Evolutionary conservation across 30 jellyfish, hydroid and myxozoan genomes (phyloP).

Genomic region (Hydractinia echinata): DNA sequence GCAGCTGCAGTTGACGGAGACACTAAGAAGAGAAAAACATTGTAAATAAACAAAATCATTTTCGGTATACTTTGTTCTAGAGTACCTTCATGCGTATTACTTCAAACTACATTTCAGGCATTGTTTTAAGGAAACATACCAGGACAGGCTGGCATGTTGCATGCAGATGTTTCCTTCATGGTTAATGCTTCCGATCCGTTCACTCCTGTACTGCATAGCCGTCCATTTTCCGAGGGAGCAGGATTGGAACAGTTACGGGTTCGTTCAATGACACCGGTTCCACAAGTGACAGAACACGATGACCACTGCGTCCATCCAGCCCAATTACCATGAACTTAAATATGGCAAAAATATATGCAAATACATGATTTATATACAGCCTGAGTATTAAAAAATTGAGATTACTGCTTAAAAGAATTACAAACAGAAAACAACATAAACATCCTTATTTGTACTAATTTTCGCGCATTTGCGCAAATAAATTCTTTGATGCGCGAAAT

Average conservation of each 20-base stretch:
- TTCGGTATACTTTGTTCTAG: background rate
- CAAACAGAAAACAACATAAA: too few relatives aligned
- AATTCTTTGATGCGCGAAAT: too few relatives aligned
- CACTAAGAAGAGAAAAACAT: too few relatives aligned
- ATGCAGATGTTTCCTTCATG: slow-evolving; percentile 12
- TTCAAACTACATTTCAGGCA: background rate
- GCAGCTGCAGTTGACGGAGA: too few relatives aligned
- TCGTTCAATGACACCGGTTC: slow-evolving; percentile 79
- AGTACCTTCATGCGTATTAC: background rate
- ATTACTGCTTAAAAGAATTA: too few relatives aligned
- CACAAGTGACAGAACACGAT: slow-evolving; percentile 87
- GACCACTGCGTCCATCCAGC: slow-evolving; percentile 94
- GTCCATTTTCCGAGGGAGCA: slow-evolving; percentile 3
- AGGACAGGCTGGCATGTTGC: slow-evolving; percentile 15
- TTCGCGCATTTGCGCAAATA: too few relatives aligned
- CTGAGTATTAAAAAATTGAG: too few relatives aligned
- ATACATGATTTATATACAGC: too few relatives aligned
- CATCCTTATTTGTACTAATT: too few relatives aligned
- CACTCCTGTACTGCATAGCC: slow-evolving; percentile 20
- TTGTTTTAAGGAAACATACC: background rate
- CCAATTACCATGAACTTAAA: slow-evolving; percentile 24
- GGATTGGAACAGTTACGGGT: slow-evolving; percentile 55
- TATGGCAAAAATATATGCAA: background rate
- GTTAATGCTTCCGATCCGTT: slow-evolving; percentile 11
- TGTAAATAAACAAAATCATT: too few relatives aligned